These are phyloP conservation scores for Globia sparganii DNA, from an alignment of 2,888 invertebrate species.

Conservation along the genomic window DNA sequence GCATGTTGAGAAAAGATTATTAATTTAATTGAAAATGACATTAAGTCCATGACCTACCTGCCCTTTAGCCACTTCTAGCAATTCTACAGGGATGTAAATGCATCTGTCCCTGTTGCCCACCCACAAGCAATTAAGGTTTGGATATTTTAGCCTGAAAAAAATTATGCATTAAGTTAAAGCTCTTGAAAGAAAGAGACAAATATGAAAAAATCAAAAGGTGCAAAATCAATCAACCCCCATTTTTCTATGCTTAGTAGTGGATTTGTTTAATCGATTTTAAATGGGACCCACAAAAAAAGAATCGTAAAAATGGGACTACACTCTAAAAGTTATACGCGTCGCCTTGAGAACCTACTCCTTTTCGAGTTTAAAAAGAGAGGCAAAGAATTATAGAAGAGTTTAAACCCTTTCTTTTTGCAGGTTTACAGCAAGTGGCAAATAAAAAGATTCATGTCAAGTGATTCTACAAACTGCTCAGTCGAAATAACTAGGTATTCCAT, in stretches of 20 bases:
- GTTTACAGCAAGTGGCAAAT: background rate
- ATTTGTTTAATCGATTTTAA: background rate
- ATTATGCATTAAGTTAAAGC: background rate
- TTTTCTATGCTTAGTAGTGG: background rate
- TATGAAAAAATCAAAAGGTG: background rate
- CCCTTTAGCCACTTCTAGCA: constrained; percentile 94
- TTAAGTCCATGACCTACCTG: constrained; percentile 89
- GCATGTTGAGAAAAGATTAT: too few species aligned
- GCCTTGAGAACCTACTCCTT: background rate
- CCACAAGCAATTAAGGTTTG: constrained; percentile 95
- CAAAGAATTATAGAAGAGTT: background rate
- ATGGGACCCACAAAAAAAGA: background rate
- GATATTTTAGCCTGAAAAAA: constrained; percentile 87
- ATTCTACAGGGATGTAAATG: constrained; percentile 95
- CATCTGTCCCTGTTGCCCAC: constrained; percentile 93
- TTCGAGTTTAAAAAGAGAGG: background rate
- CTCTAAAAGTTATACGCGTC: background rate
- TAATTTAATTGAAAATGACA: background rate
- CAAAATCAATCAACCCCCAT: background rate
- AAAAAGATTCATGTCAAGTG: background rate
- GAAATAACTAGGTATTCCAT: background rate
- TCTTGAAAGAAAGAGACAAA: background rate
- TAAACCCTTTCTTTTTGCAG: background rate
- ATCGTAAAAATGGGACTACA: background rate
- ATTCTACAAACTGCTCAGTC: background rate